Evolutionary conservation across 2,113 vertebrate species (phyloP).

Genomic region (Chauna torquata): DNA sequence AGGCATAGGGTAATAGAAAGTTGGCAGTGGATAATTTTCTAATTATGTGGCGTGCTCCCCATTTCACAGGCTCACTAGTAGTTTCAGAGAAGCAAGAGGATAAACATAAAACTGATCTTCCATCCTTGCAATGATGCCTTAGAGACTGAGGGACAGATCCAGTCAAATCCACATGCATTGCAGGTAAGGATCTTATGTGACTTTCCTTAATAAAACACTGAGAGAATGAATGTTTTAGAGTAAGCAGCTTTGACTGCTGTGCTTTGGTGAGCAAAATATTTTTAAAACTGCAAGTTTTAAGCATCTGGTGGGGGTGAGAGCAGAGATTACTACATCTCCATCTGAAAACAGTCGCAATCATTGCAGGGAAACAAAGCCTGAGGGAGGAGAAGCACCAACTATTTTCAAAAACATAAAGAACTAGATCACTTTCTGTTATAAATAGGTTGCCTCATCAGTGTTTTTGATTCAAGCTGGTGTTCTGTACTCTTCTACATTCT

Average conservation of each 20-base stretch:
- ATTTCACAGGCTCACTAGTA: not conserved
- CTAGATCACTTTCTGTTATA: not conserved
- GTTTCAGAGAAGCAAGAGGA: constrained; percentile 1
- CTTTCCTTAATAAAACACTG: not conserved
- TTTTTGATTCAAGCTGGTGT: not conserved
- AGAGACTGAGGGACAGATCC: not conserved
- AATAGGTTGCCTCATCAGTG: not conserved
- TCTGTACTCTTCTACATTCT: not conserved
- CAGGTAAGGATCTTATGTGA: not conserved
- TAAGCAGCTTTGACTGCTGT: not conserved
- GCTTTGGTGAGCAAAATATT: not conserved
- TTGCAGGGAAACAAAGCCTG: not conserved
- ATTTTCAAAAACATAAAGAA: not conserved
- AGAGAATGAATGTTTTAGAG: not conserved
- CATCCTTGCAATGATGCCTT: not conserved
- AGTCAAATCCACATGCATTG: not conserved
- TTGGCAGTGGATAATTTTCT: constrained; percentile 27
- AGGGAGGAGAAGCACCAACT: not conserved
- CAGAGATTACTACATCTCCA: not conserved
- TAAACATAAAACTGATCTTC: not conserved
- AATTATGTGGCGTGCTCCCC: not conserved
- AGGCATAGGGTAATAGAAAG: not conserved
- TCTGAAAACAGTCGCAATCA: not conserved
- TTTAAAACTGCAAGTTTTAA: not conserved
- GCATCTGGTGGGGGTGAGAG: not conserved